Evolutionary conservation across 30 jellyfish, hydroid and myxozoan genomes (phyloP).

Genomic region (Aurelia coerulea): DNA sequence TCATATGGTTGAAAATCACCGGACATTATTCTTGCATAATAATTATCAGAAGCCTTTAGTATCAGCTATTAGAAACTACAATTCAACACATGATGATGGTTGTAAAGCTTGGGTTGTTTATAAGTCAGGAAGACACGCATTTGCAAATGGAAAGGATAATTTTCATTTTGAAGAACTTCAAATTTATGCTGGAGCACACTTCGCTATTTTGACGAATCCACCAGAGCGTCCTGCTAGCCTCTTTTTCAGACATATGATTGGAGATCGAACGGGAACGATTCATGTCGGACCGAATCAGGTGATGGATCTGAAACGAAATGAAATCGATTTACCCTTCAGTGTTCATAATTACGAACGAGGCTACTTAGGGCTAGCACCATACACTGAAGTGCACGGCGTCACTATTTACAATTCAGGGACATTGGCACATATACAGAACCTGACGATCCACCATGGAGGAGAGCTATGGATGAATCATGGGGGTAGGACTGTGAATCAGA

Average conservation of each 20-base stretch:
- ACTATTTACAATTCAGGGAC: conserved; percentile 70
- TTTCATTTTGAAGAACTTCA: conserved; percentile 73
- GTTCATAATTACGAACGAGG: conserved; percentile 75
- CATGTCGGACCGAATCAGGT: conserved; percentile 73
- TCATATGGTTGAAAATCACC: conserved; percentile 47
- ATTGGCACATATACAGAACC: conserved; percentile 50
- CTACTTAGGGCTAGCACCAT: conserved; percentile 67
- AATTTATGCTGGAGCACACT: conserved; percentile 73
- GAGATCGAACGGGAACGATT: conserved; percentile 71
- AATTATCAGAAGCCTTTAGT: conserved; percentile 64
- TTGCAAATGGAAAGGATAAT: conserved; percentile 62
- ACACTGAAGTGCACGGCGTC: conserved; percentile 70
- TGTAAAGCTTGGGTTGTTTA: conserved; percentile 72
- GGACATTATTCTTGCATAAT: conserved; percentile 71
- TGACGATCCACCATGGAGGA: conserved; percentile 73
- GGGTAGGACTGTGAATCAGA: conserved; percentile 51
- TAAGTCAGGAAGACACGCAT: conserved; percentile 63
- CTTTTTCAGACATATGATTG: conserved; percentile 71
- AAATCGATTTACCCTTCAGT: conserved; percentile 66
- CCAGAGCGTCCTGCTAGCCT: conserved; percentile 51
- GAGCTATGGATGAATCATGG: conserved; percentile 77
- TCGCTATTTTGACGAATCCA: conserved; percentile 54
- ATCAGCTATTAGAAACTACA: conserved; percentile 58
- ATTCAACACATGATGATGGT: conserved; percentile 62
- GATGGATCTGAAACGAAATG: conserved; percentile 57